Percentiles rank a stretch among this genome's conserved stretches.
Evolutionary conservation across 2,113 vertebrate genomes (phyloP).

Genomic region (Caracal caracal): DNA sequence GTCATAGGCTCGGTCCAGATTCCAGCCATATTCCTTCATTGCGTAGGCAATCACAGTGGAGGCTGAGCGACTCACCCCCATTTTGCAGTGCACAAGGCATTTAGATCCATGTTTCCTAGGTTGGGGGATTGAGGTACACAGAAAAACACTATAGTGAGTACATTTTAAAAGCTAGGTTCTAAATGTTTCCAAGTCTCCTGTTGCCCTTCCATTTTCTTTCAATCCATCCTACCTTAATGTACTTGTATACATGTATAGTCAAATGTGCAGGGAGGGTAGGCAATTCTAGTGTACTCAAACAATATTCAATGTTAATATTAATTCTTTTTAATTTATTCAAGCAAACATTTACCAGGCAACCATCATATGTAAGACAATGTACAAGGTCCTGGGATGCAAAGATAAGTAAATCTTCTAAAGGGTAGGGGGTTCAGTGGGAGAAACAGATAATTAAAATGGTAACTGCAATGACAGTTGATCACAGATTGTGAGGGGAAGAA

Average conservation of each 20-base stretch:
- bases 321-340: constrained; percentile 35
- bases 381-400: background rate
- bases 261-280: background rate
- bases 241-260: background rate
- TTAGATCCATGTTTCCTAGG: constrained; percentile 95
- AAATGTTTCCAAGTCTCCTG: constrained; percentile 22
- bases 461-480: background rate
- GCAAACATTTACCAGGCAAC: constrained; percentile 41
- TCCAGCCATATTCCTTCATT: constrained; percentile 99
- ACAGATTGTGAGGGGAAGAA: background rate
- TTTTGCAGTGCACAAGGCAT: constrained; percentile 99
- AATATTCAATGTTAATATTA: constrained; percentile 25
- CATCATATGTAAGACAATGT: constrained; percentile 3
- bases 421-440: background rate
- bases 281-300: background rate
- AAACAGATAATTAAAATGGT: background rate
- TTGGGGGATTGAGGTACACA: background rate
- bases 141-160: background rate
- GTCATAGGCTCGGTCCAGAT: constrained; percentile 94
- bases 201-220: background rate
- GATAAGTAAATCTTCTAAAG: constrained; percentile 25
- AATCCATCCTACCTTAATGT: background rate
- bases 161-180: constrained; percentile 36
- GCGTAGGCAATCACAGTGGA: constrained; percentile 98
- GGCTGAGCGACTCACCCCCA: constrained; percentile 98